phyloP scores from a whole-genome alignment of 2,888 invertebrate genomes.

The Drosophila stalkeri region DNA sequence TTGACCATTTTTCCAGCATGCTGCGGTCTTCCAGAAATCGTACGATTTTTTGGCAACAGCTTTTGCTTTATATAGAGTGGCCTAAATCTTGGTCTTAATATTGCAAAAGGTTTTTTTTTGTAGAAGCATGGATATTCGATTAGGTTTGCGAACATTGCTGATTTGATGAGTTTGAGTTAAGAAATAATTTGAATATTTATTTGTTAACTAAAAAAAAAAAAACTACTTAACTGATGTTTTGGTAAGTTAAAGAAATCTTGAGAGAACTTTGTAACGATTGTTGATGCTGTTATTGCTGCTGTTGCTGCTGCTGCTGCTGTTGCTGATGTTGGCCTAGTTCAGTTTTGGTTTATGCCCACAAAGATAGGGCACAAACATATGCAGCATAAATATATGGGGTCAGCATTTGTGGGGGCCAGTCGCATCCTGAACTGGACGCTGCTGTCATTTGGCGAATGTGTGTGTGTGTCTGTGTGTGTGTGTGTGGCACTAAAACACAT shows the following conservation, averaged over 20 bases:
- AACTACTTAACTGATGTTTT: background rate
- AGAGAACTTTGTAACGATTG: constrained; percentile 4
- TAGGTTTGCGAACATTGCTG: background rate
- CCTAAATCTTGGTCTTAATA: constrained; percentile 1
- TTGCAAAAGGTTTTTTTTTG: constrained; percentile 5
- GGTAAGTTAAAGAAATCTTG: too few species aligned
- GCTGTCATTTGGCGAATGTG: constrained; percentile 16
- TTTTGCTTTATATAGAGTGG: background rate
- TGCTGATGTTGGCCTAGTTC: constrained; percentile 61
- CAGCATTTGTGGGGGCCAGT: constrained; percentile 31
- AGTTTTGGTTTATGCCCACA: constrained; percentile 74
- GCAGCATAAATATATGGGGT: constrained; percentile 72
- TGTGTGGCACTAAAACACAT: constrained; percentile 74
- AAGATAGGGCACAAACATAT: constrained; percentile 77
- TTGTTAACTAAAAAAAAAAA: background rate
- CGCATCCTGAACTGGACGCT: constrained; percentile 59
- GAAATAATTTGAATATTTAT: background rate
- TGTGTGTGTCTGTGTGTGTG: constrained; percentile 41
- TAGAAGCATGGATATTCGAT: constrained; percentile 2
- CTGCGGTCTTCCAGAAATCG: constrained; percentile 24
- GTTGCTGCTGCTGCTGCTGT: constrained; percentile 21
- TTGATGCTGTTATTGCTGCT: constrained; percentile 13
- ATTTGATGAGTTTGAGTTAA: background rate
- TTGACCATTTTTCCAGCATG: constrained; percentile 45
- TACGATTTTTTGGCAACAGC: constrained; percentile 20